Percentiles rank a stretch among this genome's conserved stretches.
Evolutionary conservation across 2,797 vertebrate species (phyloP).

Genomic region (Manis crassicaudata): DNA sequence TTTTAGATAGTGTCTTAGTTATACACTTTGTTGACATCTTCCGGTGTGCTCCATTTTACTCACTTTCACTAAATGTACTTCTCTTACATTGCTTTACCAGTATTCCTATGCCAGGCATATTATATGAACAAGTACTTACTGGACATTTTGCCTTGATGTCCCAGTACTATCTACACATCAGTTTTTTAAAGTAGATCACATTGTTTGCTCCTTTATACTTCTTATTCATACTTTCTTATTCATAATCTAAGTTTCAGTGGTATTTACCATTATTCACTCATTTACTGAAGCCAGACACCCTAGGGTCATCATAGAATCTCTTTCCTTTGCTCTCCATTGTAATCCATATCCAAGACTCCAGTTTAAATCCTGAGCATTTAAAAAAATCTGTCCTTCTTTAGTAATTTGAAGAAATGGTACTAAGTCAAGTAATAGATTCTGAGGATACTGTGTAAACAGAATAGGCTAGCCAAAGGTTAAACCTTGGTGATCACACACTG

Average conservation of each 20-base stretch:
- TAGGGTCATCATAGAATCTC: background rate
- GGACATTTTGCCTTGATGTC: background rate
- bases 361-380: background rate
- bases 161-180: background rate
- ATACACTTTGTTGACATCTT: background rate
- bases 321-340: background rate
- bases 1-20: slow-evolving; percentile 2
- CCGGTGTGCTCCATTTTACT: background rate
- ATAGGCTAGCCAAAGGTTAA: background rate
- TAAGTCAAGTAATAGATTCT: background rate
- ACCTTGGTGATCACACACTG: background rate
- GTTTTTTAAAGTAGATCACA: background rate
- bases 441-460: background rate
- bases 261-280: background rate
- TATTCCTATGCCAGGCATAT: background rate
- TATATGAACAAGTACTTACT: background rate
- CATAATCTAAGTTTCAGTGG: background rate
- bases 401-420: background rate
- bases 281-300: background rate
- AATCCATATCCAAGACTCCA: background rate
- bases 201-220: background rate
- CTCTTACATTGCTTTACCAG: background rate
- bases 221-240: background rate
- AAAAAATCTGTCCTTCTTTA: background rate
- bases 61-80: background rate